These are phyloP conservation scores for Eupsilia transversa DNA, from an alignment of 2,888 invertebrate genomes.

Conservation along the genomic window DNA sequence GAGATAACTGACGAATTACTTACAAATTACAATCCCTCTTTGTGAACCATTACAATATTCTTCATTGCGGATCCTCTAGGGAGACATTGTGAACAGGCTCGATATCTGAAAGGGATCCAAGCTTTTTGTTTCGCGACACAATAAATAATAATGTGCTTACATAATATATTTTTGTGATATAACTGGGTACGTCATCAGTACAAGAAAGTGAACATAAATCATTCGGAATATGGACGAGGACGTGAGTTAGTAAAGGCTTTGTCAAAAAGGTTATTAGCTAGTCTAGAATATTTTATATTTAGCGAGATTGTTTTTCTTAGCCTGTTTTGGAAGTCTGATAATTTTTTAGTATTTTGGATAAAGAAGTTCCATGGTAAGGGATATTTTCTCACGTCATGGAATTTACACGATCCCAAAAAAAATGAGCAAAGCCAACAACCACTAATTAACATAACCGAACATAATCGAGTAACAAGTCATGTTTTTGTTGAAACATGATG, in stretches of 20 bases:
- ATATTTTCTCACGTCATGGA: not conserved
- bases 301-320: not conserved
- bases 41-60: conserved; percentile 45
- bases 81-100: conserved; percentile 50
- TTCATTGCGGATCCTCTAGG: conserved; percentile 40
- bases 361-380: not conserved
- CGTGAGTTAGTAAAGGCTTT: conserved; percentile 18
- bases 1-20: conserved; percentile 58
- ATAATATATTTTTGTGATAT: conserved; percentile 62
- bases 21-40: conserved; percentile 58
- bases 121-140: conserved; percentile 60
- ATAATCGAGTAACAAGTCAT: not conserved
- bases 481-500: conserved; percentile 1
- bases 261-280: conserved; percentile 24
- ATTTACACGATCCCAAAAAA: not conserved
- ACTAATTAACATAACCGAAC: not conserved
- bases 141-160: conserved; percentile 66
- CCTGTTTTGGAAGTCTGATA: not conserved
- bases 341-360: not conserved
- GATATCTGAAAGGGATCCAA: conserved; percentile 50
- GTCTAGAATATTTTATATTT: not conserved
- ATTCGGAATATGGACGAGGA: conserved; percentile 19
- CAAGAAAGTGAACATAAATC: conserved; percentile 54
- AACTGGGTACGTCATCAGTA: conserved; percentile 50
- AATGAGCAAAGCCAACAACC: too few relatives aligned